Evolutionary conservation across 2,113 vertebrate species (phyloP).

Genomic region (Numida meleagris): DNA sequence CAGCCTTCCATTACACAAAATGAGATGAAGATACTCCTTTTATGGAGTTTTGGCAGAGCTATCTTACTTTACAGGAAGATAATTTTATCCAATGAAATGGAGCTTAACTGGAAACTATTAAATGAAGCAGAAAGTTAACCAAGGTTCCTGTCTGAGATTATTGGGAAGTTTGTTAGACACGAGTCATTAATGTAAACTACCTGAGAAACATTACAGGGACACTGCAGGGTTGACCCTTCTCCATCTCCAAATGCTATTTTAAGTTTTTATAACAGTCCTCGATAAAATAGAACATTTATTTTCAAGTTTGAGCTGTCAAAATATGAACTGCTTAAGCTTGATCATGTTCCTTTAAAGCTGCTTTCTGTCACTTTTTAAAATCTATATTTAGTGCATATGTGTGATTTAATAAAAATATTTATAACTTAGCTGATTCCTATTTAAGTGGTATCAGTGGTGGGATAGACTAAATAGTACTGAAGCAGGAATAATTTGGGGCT

Average conservation of each 20-base stretch:
- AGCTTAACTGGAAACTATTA: constrained; percentile 49
- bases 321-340: constrained; percentile 14
- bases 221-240: constrained; percentile 2
- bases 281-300: constrained; percentile 48
- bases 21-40: background rate
- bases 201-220: constrained; percentile 1
- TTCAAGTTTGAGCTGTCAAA: constrained; percentile 14
- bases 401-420: background rate
- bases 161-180: constrained; percentile 37
- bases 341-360: background rate
- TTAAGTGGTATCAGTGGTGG: background rate
- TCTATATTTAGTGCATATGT: background rate
- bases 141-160: constrained; percentile 31
- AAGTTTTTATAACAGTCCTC: background rate
- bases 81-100: background rate
- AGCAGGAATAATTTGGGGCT: background rate
- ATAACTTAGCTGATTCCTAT: background rate
- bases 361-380: background rate
- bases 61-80: background rate
- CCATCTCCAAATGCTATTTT: background rate
- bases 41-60: background rate
- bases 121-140: constrained; percentile 50
- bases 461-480: background rate
- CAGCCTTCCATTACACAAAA: background rate
- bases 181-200: constrained; percentile 38